These are phyloP conservation scores for Trigoniulus corallinus DNA, from an alignment of 1,140 invertebrate species.

Conservation along the genomic window DNA sequence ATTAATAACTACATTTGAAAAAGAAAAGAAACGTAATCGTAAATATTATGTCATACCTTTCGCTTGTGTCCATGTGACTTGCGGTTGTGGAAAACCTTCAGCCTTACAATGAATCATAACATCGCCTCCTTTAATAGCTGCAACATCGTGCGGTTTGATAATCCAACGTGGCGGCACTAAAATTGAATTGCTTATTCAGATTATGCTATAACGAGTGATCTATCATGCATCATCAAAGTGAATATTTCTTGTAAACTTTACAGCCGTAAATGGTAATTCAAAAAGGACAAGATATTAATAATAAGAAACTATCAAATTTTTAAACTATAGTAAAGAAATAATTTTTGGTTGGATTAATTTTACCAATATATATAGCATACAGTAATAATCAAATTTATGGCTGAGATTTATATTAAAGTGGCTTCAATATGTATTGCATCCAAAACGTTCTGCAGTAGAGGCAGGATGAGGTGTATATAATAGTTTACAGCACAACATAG, in stretches of 20 bases:
- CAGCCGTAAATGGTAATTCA: not conserved
- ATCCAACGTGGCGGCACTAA: slow-evolving; percentile 31
- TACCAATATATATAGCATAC: not conserved
- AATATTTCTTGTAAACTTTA: not conserved
- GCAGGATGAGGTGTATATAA: too few species aligned
- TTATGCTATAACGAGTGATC: not conserved
- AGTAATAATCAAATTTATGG: too few species aligned
- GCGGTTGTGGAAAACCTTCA: slow-evolving; percentile 26
- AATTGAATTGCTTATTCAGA: slow-evolving; percentile 8
- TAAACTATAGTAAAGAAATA: not conserved
- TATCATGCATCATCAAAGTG: not conserved
- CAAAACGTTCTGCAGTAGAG: too few species aligned
- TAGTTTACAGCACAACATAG: too few species aligned
- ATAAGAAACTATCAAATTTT: not conserved
- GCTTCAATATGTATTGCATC: too few species aligned
- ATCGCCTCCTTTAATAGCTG: slow-evolving; percentile 24
- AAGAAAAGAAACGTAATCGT: not conserved
- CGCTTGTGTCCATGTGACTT: slow-evolving; percentile 24
- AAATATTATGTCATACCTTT: slow-evolving; percentile 15
- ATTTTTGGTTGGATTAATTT: not conserved
- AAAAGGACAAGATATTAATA: not conserved
- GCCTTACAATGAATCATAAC: slow-evolving; percentile 28
- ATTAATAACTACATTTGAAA: too few species aligned
- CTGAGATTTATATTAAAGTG: too few species aligned
- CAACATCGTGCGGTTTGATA: slow-evolving; percentile 25